These are phyloP conservation scores for Timema podura DNA, from an alignment of 2,888 invertebrate species.

Conservation along the genomic window DNA sequence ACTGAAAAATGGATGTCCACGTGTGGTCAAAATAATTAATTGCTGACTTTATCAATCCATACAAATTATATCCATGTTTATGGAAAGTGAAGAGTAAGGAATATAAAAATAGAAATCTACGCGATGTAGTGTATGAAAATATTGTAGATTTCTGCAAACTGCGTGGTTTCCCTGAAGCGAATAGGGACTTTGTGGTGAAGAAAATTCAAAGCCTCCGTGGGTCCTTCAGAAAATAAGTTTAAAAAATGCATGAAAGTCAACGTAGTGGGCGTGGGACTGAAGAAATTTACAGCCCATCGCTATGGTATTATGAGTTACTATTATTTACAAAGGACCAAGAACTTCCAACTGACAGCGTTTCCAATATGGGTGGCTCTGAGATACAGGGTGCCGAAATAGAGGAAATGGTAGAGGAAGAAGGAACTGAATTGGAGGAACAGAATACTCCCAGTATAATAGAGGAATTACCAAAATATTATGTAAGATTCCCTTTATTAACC, in stretches of 20 bases:
- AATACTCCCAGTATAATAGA: too few species aligned
- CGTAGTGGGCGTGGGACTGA: background rate
- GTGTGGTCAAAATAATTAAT: too few species aligned
- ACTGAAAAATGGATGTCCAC: too few species aligned
- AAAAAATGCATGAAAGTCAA: background rate
- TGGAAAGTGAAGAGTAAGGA: too few species aligned
- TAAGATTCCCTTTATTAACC: too few species aligned
- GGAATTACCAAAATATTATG: too few species aligned
- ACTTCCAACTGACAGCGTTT: background rate
- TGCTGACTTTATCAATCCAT: too few species aligned
- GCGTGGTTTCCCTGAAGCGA: conserved; percentile 9
- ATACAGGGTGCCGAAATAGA: too few species aligned
- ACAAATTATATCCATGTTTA: too few species aligned
- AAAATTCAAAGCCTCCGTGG: conserved; percentile 3
- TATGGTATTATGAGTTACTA: conserved; percentile 12
- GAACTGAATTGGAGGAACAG: too few species aligned
- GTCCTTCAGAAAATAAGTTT: background rate
- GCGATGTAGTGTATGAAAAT: background rate
- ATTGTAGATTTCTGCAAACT: conserved; percentile 9
- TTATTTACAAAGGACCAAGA: conserved; percentile 10
- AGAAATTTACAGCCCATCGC: background rate
- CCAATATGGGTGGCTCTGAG: background rate
- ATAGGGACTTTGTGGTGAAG: conserved; percentile 13
- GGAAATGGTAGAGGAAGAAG: too few species aligned
- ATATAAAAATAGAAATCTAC: too few species aligned